Evolutionary conservation across 2,888 invertebrate genomes (phyloP), one percentile per base, ranked within the genome.

Genomic region (Drosophila quinaria): DNA sequence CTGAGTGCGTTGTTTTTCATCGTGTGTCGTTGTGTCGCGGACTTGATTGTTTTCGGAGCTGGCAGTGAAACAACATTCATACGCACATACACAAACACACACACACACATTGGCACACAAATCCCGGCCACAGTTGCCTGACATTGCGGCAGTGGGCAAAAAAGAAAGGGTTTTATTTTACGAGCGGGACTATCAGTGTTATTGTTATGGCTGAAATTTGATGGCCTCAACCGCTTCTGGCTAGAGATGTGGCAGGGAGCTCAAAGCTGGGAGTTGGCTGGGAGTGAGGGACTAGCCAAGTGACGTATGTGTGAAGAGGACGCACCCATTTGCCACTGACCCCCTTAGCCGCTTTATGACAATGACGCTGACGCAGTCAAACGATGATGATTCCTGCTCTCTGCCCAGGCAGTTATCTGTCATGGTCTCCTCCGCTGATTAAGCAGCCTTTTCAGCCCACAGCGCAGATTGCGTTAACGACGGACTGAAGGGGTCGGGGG

Each of bases 191-290:
- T 86, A 86, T 86, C 86, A 86, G 85, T 85, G 83, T 86, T 87
- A 86, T 86, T 86, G 86, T 86, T 86, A 86, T 86, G 86, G 85
- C 86, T 85, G 81, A 86, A 86, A 87, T 86, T 87, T 86, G 87
- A 86, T 86, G 86, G 85, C 85, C 81, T 78, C 75, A 74, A 84
- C 66, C 73, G 89, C 73, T 87, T 68, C 74, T 70, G 77, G 83
- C 76, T 56, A 44, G 33, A 31, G 67, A 19, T 6, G 41, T n/a
- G 1, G n/a, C 1, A n/a, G 13, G n/a, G 6, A 41, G 25, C 15
- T 31, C n/a, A 46, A 11, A 25, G 19, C 19, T 5, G 3, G 41
- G 17, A 17, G 29, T 13, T 11, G 31, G 35, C 13, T 35, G 3
- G 25, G 17, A 51, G n/a, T n/a, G 11, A 17, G 35, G 58, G 68